Conservation (phyloP, 1,140 invertebrate genomes). For the Oreohelix idahoensis region DNA sequence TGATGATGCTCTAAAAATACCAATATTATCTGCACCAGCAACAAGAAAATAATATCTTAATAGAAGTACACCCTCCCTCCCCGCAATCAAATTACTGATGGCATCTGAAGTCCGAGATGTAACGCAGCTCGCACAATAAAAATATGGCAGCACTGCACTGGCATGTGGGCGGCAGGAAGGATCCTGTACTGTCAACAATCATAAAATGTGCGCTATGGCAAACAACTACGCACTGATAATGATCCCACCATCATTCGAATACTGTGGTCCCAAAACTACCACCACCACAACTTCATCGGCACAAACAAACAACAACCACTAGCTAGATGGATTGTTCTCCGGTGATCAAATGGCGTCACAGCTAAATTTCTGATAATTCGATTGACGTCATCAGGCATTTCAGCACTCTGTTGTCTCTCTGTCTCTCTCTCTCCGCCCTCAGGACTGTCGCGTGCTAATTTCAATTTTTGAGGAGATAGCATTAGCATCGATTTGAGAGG, state of each 20-base stretch:
- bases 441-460: not conserved
- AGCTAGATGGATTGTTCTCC: not conserved
- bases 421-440: not conserved
- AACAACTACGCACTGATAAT: not conserved
- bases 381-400: not conserved
- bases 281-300: not conserved
- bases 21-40: too few relatives aligned
- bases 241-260: not conserved
- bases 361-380: not conserved
- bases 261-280: not conserved
- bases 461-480: not conserved
- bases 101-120: too few relatives aligned
- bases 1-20: too few relatives aligned
- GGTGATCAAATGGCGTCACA: not conserved
- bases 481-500: not conserved
- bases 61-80: too few relatives aligned
- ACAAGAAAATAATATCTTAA: too few relatives aligned
- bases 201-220: too few relatives aligned
- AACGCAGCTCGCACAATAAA: too few relatives aligned
- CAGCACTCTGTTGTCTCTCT: not conserved
- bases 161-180: too few relatives aligned
- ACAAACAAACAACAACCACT: not conserved
- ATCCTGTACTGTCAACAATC: too few relatives aligned
- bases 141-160: too few relatives aligned
- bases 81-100: too few relatives aligned